phyloP scores from a whole-genome alignment of 2,797 vertebrate species.

The Oceanodroma leucorhoa region DNA sequence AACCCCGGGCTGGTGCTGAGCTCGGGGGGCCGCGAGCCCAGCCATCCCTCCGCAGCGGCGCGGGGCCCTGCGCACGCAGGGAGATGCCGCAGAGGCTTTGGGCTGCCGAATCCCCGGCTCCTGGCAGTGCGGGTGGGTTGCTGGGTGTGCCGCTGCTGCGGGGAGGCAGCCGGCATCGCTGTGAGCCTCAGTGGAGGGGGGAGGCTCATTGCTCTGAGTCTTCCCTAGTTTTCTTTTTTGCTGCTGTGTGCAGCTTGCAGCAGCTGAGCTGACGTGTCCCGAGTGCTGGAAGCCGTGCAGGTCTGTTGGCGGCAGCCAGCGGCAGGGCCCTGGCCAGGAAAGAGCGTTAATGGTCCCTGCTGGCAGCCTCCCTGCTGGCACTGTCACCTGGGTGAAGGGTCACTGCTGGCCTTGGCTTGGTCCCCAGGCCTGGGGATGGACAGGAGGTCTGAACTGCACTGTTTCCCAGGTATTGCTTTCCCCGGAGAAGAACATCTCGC shows the following conservation, averaged over 20 bases:
- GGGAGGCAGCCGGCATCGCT: not conserved
- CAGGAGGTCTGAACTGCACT: accelerated
- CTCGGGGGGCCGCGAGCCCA: too few species aligned
- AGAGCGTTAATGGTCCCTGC: not conserved
- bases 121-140: not conserved
- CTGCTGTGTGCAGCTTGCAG: not conserved
- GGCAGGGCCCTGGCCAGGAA: not conserved
- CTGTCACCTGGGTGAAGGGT: not conserved
- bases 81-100: not conserved
- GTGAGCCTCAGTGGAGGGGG: accelerated
- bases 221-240: not conserved
- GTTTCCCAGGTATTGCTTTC: not conserved
- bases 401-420: not conserved
- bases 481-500: accelerated
- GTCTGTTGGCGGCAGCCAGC: not conserved
- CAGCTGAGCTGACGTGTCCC: not conserved
- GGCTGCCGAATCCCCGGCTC: not conserved
- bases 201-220: too few species aligned
- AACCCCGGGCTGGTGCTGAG: not conserved
- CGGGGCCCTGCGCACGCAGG: accelerated
- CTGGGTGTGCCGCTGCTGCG: not conserved
- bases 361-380: not conserved
- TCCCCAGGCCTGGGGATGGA: not conserved
- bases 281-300: not conserved
- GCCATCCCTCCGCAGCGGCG: not conserved